phyloP scores from a whole-genome alignment of 2,888 invertebrate species.

The Agrotis ipsilon region DNA sequence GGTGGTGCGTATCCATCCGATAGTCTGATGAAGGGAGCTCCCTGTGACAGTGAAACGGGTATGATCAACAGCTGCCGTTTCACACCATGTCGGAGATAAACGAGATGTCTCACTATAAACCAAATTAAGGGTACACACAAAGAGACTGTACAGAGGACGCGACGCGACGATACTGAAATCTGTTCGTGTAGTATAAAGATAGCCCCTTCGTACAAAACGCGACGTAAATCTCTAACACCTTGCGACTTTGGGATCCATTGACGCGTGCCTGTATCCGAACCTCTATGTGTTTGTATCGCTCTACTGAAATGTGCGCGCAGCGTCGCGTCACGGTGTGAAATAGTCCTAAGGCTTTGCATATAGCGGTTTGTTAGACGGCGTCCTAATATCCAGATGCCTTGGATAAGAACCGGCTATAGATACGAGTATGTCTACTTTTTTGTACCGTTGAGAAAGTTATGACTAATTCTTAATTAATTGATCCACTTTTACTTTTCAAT shows the following conservation, averaged over 20 bases:
- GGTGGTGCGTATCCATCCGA: slow-evolving; percentile 9
- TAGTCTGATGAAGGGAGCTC: slow-evolving; percentile 16
- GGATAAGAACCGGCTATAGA: background rate
- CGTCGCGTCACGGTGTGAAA: too few species aligned
- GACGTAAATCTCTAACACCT: too few species aligned
- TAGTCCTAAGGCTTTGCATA: background rate
- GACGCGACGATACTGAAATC: too few species aligned
- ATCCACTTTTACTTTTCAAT: slow-evolving; percentile 1
- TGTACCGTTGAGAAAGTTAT: background rate
- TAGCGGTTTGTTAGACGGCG: background rate
- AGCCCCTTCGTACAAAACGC: too few species aligned
- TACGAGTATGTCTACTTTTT: background rate
- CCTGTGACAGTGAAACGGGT: slow-evolving; percentile 51
- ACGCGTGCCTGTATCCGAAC: too few species aligned
- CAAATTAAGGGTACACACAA: background rate
- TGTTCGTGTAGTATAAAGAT: too few species aligned
- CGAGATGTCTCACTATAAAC: slow-evolving; percentile 16
- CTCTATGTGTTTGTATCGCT: too few species aligned
- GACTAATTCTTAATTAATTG: background rate
- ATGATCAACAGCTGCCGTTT: slow-evolving; percentile 45
- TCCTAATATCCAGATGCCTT: background rate
- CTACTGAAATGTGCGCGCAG: too few species aligned
- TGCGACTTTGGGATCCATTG: too few species aligned
- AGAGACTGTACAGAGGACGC: too few species aligned
- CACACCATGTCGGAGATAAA: slow-evolving; percentile 12